phyloP scores from a whole-genome alignment of 2,113 vertebrate genomes.

The Coracopsis vasa region DNA sequence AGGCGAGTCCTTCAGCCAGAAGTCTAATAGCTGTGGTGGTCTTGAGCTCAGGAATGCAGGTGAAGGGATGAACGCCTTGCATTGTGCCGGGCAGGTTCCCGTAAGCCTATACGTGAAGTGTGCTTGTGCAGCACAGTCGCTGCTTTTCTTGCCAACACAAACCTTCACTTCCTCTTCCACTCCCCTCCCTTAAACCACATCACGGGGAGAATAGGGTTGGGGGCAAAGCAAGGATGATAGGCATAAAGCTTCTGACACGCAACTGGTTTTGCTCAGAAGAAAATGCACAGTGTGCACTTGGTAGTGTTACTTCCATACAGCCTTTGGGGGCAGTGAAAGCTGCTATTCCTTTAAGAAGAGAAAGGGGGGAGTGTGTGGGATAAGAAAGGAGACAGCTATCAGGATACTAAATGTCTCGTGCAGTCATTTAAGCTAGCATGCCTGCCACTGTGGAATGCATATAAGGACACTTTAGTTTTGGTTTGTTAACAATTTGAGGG shows the following conservation, averaged over 20 bases:
- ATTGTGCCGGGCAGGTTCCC: background rate
- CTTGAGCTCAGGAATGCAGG: conserved; percentile 7
- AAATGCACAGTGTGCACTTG: background rate
- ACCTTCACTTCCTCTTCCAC: background rate
- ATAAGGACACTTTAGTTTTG: background rate
- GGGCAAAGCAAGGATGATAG: background rate
- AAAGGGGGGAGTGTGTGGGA: background rate
- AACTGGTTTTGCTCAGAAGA: background rate
- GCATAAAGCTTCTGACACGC: background rate
- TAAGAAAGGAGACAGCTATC: background rate
- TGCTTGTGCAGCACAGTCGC: background rate
- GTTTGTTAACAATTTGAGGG: background rate
- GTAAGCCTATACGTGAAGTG: background rate
- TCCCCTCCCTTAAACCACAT: background rate
- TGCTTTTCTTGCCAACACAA: background rate
- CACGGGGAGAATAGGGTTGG: background rate
- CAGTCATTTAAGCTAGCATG: background rate
- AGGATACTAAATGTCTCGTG: background rate
- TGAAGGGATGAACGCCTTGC: background rate
- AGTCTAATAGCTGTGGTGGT: background rate
- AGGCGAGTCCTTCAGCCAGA: background rate
- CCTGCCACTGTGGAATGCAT: background rate
- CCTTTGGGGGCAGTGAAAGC: background rate
- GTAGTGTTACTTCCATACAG: background rate
- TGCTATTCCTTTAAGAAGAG: background rate